Evolutionary conservation across 2,797 vertebrate genomes (phyloP).

Genomic region (Hemibagrus guttatus): DNA sequence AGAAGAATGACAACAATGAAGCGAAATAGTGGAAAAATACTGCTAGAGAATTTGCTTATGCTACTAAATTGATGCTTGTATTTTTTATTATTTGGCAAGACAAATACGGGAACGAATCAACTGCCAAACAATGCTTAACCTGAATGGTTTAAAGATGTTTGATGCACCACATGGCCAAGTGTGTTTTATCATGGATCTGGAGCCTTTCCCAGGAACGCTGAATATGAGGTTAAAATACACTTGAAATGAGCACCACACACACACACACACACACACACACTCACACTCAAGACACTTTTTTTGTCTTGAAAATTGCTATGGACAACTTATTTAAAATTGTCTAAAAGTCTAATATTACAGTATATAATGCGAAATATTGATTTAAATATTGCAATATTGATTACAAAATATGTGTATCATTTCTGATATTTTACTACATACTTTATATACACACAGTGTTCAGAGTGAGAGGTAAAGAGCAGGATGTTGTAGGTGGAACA

Average conservation of each 20-base stretch:
- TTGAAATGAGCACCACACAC: background rate
- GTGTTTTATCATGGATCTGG: too few relatives aligned
- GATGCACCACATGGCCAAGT: too few relatives aligned
- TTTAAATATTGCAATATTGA: too few relatives aligned
- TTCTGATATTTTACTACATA: background rate
- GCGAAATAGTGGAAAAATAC: background rate
- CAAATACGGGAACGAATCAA: background rate
- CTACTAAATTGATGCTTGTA: background rate
- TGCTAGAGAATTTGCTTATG: background rate
- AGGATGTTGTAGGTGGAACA: conserved; percentile 4
- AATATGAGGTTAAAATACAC: background rate
- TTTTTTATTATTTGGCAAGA: background rate
- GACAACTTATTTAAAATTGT: background rate
- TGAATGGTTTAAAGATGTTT: background rate
- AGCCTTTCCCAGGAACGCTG: background rate
- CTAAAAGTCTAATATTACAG: background rate
- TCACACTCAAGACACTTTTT: background rate
- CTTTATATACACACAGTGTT: background rate
- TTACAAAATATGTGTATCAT: background rate
- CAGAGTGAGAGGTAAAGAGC: background rate
- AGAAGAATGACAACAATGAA: background rate
- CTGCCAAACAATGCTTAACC: background rate
- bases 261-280: background rate
- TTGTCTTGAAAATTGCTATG: background rate
- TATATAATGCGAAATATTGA: background rate